A percentile compares a stretch with the other conserved stretches of the same genome.
Evolutionary conservation across 2,113 vertebrate species (phyloP).

Genomic region (Seriola dumerili): DNA sequence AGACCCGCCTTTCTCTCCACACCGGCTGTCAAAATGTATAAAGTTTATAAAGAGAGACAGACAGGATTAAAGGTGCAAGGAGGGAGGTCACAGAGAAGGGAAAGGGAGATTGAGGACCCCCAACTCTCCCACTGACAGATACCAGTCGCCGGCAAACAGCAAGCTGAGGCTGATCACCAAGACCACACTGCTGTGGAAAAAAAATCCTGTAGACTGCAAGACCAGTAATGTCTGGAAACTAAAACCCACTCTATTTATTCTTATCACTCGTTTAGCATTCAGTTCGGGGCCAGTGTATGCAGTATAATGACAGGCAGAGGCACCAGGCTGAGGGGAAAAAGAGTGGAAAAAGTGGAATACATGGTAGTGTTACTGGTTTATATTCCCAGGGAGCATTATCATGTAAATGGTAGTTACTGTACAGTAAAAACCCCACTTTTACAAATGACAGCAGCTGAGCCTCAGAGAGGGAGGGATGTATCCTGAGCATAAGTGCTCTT

Average conservation of each 20-base stretch:
- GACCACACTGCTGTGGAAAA: constrained; percentile 35
- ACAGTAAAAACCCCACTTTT: constrained; percentile 63
- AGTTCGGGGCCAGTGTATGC: neutral
- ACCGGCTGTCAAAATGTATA: constrained; percentile 72
- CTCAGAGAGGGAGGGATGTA: constrained; percentile 39
- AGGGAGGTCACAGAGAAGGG: constrained; percentile 69
- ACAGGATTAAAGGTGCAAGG: constrained; percentile 77
- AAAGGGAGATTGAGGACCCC: constrained; percentile 56
- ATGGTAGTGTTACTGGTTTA: constrained; percentile 25
- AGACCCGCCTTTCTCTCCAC: constrained; percentile 19
- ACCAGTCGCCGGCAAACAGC: constrained; percentile 44
- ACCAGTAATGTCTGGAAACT: constrained; percentile 9
- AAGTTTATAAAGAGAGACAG: constrained; percentile 80
- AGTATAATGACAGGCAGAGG: constrained; percentile 37
- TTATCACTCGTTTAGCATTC: constrained; percentile 40
- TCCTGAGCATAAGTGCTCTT: constrained; percentile 68
- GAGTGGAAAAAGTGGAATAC: constrained; percentile 19
- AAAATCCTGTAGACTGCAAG: neutral
- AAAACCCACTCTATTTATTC: constrained; percentile 31
- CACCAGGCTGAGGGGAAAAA: constrained; percentile 25
- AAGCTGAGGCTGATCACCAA: constrained; percentile 40
- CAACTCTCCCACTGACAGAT: constrained; percentile 67
- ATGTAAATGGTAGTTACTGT: constrained; percentile 66
- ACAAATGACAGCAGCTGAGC: constrained; percentile 56
- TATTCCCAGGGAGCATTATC: constrained; percentile 44